Conservation (phyloP, 1,140 invertebrate genomes). For the Leptinotarsa defecta region DNA sequence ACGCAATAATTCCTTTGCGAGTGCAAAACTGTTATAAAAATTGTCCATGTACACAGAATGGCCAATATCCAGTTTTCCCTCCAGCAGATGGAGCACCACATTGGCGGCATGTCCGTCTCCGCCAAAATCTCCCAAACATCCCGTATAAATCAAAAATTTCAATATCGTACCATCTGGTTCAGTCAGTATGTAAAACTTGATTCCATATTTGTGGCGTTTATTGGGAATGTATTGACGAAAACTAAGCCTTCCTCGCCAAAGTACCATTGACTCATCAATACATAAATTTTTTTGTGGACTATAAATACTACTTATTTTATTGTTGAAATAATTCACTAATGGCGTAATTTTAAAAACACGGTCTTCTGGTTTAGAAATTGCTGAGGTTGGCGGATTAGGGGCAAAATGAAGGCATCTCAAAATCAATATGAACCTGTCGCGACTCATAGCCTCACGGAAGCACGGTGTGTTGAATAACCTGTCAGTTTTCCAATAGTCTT, state of each 20-base stretch:
- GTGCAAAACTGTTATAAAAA: conserved; percentile 12
- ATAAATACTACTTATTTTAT: conserved; percentile 41
- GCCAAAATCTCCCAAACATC: not conserved
- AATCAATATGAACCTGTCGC: not conserved
- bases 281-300: conserved; percentile 37
- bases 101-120: conserved; percentile 41
- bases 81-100: conserved; percentile 46
- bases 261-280: conserved; percentile 45
- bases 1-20: not conserved
- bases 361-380: conserved; percentile 4
- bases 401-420: not conserved
- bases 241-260: conserved; percentile 30
- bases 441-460: not conserved
- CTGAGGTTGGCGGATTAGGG: not conserved
- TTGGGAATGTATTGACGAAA: conserved; percentile 36
- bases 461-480: conserved; percentile 36
- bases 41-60: conserved; percentile 25
- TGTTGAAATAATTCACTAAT: conserved; percentile 43
- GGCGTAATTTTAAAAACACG: conserved; percentile 35
- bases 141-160: conserved; percentile 27
- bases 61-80: conserved; percentile 39
- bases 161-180: conserved; percentile 24
- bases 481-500: conserved; percentile 29
- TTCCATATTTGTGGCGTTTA: conserved; percentile 32
- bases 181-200: conserved; percentile 34